Evolutionary conservation across 2,113 vertebrate species (phyloP), one percentile per base, ranked within the genome.

Genomic region (Tetraodon nigroviridis): DNA sequence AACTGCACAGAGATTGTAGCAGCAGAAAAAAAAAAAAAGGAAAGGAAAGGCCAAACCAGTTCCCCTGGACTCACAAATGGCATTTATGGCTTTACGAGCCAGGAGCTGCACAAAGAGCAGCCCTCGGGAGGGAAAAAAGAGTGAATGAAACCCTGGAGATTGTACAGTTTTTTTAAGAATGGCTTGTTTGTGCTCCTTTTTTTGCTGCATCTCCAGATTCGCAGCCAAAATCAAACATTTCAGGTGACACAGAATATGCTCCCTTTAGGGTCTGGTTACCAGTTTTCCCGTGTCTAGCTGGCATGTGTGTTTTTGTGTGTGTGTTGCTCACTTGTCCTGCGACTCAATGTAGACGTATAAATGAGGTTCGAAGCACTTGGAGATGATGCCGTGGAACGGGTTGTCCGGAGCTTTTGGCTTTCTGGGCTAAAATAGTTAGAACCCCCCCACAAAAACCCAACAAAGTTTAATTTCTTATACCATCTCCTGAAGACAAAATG

Each of bases 301-400:
- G 51, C 15, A 18, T 24, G 12, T 10, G 41, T 27, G 53, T 71
- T 42, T 42, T 20, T n/a, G 52, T 45, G 55, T 58, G 49, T 13
- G 65, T 64, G 64, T 71, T 83, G 90, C 95, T 96, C 80, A 99
- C 97, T 92, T 99, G 92, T 99, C 97, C 84, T 99, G 97, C 59
- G 97, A 98, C 77, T 99, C 97, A 2, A 99, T 98, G 61, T 99
- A 99, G 63, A 99, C 97, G 0, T 98, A 98, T 18, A 99, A 95
- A 81, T 99, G 97, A 71, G 97, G 95, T 74, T 99, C 97, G 71
- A 99, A 99, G 80, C 97, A 98, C 91, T 98, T 99, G 84, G 97
- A 99, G 81, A 99, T 89, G 27, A 98, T 94, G 76, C 96, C 95
- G 14, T 99, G 97, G 70, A 99, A 99, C 17, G 97, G 97, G 79